Conservation (phyloP, 2,888 invertebrate species). For the Seladonia tumulorum region DNA sequence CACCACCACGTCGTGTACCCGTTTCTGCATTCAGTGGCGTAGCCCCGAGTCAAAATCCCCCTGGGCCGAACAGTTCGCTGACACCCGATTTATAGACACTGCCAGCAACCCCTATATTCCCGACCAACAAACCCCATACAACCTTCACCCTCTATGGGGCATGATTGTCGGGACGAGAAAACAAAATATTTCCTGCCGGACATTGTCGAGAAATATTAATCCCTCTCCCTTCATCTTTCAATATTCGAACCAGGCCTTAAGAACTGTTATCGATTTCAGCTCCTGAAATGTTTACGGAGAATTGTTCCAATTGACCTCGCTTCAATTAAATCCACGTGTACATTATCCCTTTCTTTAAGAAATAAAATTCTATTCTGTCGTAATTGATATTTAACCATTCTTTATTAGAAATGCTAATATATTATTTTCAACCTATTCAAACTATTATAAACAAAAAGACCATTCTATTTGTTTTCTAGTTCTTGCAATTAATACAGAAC, state of each 20-base stretch:
- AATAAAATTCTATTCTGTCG: no score
- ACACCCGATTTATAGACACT: neutral
- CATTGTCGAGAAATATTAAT: neutral
- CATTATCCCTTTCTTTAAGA: no score
- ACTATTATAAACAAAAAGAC: no score
- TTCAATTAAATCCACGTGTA: no score
- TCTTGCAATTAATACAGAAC: no score
- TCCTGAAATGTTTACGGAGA: neutral
- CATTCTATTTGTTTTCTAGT: no score
- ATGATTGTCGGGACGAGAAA: neutral
- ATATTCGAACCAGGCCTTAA: neutral
- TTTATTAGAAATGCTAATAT: no score
- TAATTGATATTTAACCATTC: no score
- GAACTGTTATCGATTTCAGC: neutral
- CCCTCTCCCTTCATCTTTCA: neutral
- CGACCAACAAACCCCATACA: neutral
- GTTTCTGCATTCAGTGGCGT: slow-evolving; percentile 59
- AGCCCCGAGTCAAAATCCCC: slow-evolving; percentile 48
- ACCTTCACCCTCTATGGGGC: neutral
- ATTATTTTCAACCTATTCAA: no score
- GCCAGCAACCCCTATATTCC: slow-evolving; percentile 41
- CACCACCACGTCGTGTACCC: slow-evolving; percentile 53
- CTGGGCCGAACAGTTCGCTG: slow-evolving; percentile 38
- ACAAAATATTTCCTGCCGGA: neutral
- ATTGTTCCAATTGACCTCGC: neutral